Conservation (phyloP, 2,888 invertebrate genomes). For the Spisula subtruncata region DNA sequence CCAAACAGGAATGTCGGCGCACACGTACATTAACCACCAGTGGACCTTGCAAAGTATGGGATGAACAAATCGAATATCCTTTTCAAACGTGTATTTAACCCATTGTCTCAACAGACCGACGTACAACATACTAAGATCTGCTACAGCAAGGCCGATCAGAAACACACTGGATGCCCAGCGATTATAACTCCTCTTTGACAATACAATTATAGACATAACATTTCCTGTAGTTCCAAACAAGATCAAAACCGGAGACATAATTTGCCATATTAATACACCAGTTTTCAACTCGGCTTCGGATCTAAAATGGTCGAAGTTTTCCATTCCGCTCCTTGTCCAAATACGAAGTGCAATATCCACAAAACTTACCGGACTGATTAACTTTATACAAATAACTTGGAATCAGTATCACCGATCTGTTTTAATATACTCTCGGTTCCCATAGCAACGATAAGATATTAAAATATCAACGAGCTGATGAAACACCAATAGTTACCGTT, state of each 20-base stretch:
- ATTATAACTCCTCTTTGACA: conserved; percentile 69
- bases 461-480: no score
- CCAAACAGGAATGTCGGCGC: conserved; percentile 80
- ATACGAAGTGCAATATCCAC: no score
- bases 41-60: conserved; percentile 74
- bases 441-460: no score
- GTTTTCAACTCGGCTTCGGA: conserved; percentile 47
- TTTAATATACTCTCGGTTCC: no score
- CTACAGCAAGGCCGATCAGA: conserved; percentile 73
- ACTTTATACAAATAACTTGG: no score
- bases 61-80: conserved; percentile 71
- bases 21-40: conserved; percentile 77
- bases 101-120: conserved; percentile 77
- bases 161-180: conserved; percentile 75
- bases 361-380: no score
- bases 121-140: conserved; percentile 76
- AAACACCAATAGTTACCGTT: no score
- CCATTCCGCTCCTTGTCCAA: not conserved
- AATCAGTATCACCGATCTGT: no score
- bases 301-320: conserved; percentile 47
- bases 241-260: conserved; percentile 76
- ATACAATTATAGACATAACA: conserved; percentile 73
- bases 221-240: conserved; percentile 80
- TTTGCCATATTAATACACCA: conserved; percentile 68
- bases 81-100: conserved; percentile 59